These are phyloP conservation scores for Rhabdomys dilectus DNA, from an alignment of 2,113 vertebrate species.

Conservation along the genomic window DNA sequence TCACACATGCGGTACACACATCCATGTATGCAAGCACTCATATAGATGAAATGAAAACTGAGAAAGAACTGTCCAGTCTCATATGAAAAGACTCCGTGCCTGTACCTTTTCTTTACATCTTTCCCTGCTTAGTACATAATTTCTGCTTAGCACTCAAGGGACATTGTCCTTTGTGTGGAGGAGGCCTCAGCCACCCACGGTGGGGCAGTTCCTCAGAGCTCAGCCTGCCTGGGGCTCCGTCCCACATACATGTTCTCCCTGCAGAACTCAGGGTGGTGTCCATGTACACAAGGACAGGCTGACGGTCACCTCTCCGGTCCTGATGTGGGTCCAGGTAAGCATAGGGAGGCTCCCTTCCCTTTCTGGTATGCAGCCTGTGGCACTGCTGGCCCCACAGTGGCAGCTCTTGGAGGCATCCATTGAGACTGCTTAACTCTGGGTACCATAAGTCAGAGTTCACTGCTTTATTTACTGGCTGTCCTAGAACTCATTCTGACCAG, in stretches of 20 bases:
- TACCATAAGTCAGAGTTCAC: fast-evolving
- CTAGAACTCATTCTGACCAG: neutral
- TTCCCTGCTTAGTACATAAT: neutral
- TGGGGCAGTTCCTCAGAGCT: neutral
- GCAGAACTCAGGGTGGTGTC: conserved; percentile 94
- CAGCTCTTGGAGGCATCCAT: neutral
- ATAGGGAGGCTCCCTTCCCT: neutral
- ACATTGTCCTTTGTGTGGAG: neutral
- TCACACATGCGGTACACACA: neutral
- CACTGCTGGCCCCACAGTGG: neutral
- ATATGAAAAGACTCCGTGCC: neutral
- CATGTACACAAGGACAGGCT: conserved; percentile 91
- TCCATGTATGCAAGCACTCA: too few species aligned
- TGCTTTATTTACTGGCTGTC: neutral
- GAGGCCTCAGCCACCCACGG: too few species aligned
- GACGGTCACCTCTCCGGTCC: conserved; percentile 95
- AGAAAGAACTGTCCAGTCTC: neutral
- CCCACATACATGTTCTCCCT: conserved; percentile 52
- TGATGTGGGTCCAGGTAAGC: conserved; percentile 98
- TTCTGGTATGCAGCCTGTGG: neutral
- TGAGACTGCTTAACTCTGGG: neutral
- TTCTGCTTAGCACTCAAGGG: fast-evolving
- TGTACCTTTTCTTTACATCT: neutral
- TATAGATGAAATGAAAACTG: neutral
- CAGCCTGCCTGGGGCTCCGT: neutral